These are phyloP conservation scores for Cardinalis cardinalis DNA, from an alignment of 2,113 vertebrate genomes.

Conservation along the genomic window DNA sequence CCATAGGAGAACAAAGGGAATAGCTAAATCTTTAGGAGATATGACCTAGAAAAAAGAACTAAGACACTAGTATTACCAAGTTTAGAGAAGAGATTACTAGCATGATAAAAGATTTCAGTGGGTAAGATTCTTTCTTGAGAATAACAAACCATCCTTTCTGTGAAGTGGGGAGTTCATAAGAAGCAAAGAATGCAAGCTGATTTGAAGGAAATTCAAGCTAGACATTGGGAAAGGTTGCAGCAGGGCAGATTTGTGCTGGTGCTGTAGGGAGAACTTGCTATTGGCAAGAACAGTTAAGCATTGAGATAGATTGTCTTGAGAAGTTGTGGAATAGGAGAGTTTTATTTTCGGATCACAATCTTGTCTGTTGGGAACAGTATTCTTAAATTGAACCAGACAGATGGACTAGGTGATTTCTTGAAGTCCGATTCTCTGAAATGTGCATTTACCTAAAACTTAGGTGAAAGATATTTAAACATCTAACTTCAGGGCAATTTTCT, in stretches of 20 bases:
- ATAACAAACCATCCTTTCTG: not conserved
- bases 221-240: not conserved
- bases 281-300: not conserved
- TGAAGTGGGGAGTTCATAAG: not conserved
- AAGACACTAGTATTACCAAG: not conserved
- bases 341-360: not conserved
- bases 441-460: not conserved
- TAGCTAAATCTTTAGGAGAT: not conserved
- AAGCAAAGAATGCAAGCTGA: not conserved
- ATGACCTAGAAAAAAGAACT: not conserved
- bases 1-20: not conserved
- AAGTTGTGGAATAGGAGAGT: not conserved
- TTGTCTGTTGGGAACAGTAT: not conserved
- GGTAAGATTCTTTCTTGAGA: not conserved
- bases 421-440: not conserved
- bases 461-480: not conserved
- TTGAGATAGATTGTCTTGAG: not conserved
- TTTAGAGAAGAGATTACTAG: not conserved
- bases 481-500: not conserved
- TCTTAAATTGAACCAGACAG: not conserved
- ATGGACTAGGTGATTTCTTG: not conserved
- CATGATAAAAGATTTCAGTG: not conserved
- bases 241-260: not conserved
- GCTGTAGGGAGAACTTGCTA: not conserved
- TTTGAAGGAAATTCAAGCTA: not conserved